Conservation (phyloP, 2,113 vertebrate genomes). For the Globicephala melas region DNA sequence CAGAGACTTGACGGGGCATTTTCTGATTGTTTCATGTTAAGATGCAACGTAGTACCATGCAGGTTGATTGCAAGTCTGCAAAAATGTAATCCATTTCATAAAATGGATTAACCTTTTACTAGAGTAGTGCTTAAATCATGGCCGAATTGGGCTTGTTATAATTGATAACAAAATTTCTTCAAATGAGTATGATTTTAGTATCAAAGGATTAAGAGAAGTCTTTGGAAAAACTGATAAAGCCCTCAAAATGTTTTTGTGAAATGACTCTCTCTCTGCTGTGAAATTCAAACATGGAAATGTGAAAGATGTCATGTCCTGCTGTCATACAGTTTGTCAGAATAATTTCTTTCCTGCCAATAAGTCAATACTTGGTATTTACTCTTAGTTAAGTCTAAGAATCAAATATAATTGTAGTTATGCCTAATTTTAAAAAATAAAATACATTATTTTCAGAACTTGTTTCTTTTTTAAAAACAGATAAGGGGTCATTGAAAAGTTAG, state of each 20-base stretch:
- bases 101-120: too few relatives aligned
- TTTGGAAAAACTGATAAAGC: not conserved
- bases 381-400: not conserved
- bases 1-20: too few relatives aligned
- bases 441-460: not conserved
- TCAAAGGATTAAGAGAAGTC: not conserved
- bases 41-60: too few relatives aligned
- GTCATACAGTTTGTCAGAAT: not conserved
- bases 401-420: not conserved
- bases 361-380: not conserved
- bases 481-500: not conserved
- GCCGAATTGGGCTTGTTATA: too few relatives aligned
- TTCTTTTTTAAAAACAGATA: not conserved
- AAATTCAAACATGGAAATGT: not conserved
- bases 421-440: conserved; percentile 33
- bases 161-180: not conserved
- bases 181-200: not conserved
- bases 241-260: not conserved
- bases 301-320: not conserved
- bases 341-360: not conserved
- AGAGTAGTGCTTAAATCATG: too few relatives aligned
- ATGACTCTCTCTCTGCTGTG: not conserved
- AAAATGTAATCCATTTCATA: too few relatives aligned
- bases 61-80: too few relatives aligned
- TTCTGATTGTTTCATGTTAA: too few relatives aligned